Evolutionary conservation across 2,888 invertebrate species (phyloP).

Genomic region (Agapostemon virescens): DNA sequence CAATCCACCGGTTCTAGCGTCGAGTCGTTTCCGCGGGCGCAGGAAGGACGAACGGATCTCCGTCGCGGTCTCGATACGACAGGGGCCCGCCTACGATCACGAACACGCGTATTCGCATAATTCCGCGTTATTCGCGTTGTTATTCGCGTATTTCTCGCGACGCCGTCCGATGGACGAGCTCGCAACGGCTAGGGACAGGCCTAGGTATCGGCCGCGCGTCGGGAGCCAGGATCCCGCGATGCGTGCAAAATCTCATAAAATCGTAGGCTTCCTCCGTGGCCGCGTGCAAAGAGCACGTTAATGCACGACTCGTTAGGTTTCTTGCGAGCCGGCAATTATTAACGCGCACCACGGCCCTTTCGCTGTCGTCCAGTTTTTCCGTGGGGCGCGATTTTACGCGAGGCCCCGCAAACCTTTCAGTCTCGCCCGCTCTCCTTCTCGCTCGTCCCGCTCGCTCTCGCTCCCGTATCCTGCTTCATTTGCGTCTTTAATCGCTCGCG

Average conservation of each 20-base stretch:
- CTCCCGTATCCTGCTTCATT: conserved; percentile 43
- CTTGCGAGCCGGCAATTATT: conserved; percentile 58
- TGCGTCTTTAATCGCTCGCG: conserved; percentile 46
- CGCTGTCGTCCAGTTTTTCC: conserved; percentile 47
- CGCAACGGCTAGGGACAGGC: neutral
- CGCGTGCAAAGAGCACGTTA: conserved; percentile 46
- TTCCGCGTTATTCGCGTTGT: neutral
- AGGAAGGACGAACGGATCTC: conserved; percentile 55
- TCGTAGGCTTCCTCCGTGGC: conserved; percentile 31
- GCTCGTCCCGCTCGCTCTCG: conserved; percentile 3
- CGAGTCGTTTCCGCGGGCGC: conserved; percentile 31
- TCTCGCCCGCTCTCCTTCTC: neutral
- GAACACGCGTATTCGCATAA: conserved; percentile 28
- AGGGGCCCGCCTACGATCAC: conserved; percentile 49
- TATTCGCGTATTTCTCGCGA: conserved; percentile 20
- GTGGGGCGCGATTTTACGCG: conserved; percentile 11
- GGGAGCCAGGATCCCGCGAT: conserved; percentile 19
- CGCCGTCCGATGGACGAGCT: neutral
- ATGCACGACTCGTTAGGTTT: conserved; percentile 69
- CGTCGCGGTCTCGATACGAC: too few relatives aligned
- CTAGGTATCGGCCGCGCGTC: neutral
- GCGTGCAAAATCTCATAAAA: conserved; percentile 54
- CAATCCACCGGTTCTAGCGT: neutral
- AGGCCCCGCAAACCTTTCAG: conserved; percentile 18
- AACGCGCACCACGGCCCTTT: conserved; percentile 25